A percentile compares a stretch with the other conserved stretches of the same genome.
These are phyloP conservation scores for Caenorhabditis elegans DNA, from an alignment of 1,140 invertebrate species.

Conservation along the genomic window WBcel235 BX284605.5:11598001-11598500, in stretches of 20 bases:
- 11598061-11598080: neutral
- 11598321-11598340: too few relatives aligned
- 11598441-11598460: too few relatives aligned
- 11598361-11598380: neutral
- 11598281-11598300: too few relatives aligned
- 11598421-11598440: neutral
- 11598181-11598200: neutral
- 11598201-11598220: neutral
- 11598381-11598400: neutral
- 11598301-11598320: too few relatives aligned
- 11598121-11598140: neutral
- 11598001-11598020: neutral
- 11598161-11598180: neutral
- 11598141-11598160: neutral
- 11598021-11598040: neutral
- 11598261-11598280: too few relatives aligned
- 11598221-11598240: too few relatives aligned
- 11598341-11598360: too few relatives aligned
- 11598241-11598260: too few relatives aligned
- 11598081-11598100: neutral
- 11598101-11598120: neutral
- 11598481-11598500: neutral
- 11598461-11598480: neutral
- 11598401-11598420: neutral
- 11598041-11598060: neutral